Percentiles rank a stretch among this genome's conserved stretches.
These are phyloP conservation scores for Sebastes oblongus DNA, from an alignment of 2,797 vertebrate genomes.

Conservation along the genomic window DNA sequence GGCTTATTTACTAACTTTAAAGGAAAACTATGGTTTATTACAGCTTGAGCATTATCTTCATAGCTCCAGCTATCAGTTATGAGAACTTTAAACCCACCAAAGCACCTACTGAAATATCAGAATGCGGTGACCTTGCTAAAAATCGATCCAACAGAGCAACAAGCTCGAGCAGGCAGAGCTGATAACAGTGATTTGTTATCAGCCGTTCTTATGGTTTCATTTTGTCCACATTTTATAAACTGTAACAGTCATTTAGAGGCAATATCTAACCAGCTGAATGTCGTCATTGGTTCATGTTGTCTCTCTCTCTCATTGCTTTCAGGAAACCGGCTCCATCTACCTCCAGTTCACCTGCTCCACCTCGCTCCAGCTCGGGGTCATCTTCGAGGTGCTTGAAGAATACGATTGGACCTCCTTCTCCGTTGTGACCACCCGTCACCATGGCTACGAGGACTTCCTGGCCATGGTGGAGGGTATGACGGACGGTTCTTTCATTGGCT, in stretches of 20 bases:
- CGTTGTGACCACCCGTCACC: conserved; percentile 91
- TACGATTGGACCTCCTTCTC: conserved; percentile 96
- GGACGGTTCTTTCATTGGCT: conserved; percentile 94
- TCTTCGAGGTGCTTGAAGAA: conserved; percentile 96
- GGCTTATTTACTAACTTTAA: background rate
- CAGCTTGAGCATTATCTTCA: background rate
- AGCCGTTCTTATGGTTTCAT: background rate
- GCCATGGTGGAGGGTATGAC: conserved; percentile 94
- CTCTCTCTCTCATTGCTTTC: background rate
- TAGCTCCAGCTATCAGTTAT: too few relatives aligned
- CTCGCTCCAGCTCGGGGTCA: conserved; percentile 91
- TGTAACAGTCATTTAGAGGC: too few relatives aligned
- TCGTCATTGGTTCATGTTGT: background rate
- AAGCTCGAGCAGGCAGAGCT: background rate
- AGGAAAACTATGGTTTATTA: background rate
- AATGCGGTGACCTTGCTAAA: too few relatives aligned
- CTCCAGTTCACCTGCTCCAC: conserved; percentile 94
- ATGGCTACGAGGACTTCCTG: conserved; percentile 93
- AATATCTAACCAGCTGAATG: background rate
- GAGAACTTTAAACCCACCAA: too few relatives aligned
- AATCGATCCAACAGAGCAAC: background rate
- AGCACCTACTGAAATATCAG: too few relatives aligned
- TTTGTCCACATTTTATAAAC: background rate
- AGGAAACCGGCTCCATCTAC: conserved; percentile 96
- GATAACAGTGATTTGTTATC: background rate